phyloP scores from a whole-genome alignment of 2,113 vertebrate genomes.

The Hymenochirus boettgeri region DNA sequence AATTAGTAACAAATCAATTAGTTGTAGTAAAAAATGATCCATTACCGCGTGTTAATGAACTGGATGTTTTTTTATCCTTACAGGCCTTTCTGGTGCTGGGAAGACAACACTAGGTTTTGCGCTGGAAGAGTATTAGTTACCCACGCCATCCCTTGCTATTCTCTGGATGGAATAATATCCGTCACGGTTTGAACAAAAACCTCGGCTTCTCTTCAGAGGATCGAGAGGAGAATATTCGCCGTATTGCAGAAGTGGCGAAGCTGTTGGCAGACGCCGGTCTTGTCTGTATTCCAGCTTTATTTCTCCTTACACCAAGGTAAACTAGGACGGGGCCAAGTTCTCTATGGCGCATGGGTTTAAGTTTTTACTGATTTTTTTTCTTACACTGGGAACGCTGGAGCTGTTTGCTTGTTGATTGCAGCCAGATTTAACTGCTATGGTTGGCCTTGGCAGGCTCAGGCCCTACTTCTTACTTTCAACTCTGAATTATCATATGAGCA shows the following conservation, averaged over 20 bases:
- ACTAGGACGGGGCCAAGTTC: too few relatives aligned
- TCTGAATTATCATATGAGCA: too few relatives aligned
- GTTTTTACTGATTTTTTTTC: too few relatives aligned
- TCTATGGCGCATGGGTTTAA: too few relatives aligned
- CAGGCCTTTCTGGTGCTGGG: slow-evolving; percentile 93
- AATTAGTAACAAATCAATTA: too few relatives aligned
- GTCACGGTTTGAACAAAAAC: slow-evolving; percentile 91
- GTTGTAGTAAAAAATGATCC: too few relatives aligned
- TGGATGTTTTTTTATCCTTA: neutral
- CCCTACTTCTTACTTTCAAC: too few relatives aligned
- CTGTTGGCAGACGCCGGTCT: slow-evolving; percentile 91
- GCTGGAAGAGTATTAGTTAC: slow-evolving; percentile 90
- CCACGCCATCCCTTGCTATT: slow-evolving; percentile 90
- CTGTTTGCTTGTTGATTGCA: too few relatives aligned
- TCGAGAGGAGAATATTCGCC: slow-evolving; percentile 92
- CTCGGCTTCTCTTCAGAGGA: slow-evolving; percentile 82
- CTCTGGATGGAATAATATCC: slow-evolving; percentile 93
- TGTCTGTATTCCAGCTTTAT: slow-evolving; percentile 95
- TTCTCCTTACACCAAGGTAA: slow-evolving; percentile 86
- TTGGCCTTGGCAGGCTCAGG: too few relatives aligned
- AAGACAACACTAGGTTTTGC: slow-evolving; percentile 96
- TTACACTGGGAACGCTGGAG: too few relatives aligned
- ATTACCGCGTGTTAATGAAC: too few relatives aligned
- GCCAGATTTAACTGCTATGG: too few relatives aligned
- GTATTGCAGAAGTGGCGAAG: slow-evolving; percentile 88